Conservation (phyloP, 2,797 vertebrate genomes). For the Petrocephalus schoutedeni region DNA sequence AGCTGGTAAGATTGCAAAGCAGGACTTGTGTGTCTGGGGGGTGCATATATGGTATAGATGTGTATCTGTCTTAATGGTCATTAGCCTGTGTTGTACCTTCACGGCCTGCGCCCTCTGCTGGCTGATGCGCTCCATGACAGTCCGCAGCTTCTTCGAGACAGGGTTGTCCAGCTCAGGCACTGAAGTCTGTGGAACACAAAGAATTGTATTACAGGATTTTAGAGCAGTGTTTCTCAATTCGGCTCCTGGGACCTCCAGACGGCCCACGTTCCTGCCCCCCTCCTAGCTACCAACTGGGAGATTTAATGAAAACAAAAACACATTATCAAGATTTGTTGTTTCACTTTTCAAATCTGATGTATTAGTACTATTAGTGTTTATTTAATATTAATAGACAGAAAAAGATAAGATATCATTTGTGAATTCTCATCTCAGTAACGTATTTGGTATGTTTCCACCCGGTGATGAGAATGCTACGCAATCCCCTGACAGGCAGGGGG, state of each 20-base stretch:
- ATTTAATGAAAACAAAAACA: neutral
- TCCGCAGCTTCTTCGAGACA: constrained; percentile 73
- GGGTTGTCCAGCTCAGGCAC: constrained; percentile 81
- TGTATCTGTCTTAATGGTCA: neutral
- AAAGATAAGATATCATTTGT: neutral
- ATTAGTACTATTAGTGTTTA: neutral
- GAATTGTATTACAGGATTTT: neutral
- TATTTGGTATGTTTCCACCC: neutral
- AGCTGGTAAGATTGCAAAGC: constrained; percentile 58
- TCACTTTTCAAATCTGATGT: neutral
- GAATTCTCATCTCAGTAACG: neutral
- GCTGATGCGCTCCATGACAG: constrained; percentile 67
- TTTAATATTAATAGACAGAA: neutral
- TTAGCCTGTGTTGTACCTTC: constrained; percentile 71
- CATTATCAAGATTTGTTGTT: neutral
- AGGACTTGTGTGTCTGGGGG: neutral
- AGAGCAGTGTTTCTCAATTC: too few relatives aligned
- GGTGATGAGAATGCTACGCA: neutral
- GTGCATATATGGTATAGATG: neutral
- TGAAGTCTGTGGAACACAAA: constrained; percentile 51
- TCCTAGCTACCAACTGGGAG: too few relatives aligned
- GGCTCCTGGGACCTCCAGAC: too few relatives aligned
- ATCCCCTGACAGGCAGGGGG: neutral
- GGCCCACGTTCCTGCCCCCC: too few relatives aligned
- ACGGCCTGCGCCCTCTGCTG: constrained; percentile 76